Evolutionary conservation across 2,113 vertebrate species (phyloP).

Genomic region (Chascanopsetta lugubris): DNA sequence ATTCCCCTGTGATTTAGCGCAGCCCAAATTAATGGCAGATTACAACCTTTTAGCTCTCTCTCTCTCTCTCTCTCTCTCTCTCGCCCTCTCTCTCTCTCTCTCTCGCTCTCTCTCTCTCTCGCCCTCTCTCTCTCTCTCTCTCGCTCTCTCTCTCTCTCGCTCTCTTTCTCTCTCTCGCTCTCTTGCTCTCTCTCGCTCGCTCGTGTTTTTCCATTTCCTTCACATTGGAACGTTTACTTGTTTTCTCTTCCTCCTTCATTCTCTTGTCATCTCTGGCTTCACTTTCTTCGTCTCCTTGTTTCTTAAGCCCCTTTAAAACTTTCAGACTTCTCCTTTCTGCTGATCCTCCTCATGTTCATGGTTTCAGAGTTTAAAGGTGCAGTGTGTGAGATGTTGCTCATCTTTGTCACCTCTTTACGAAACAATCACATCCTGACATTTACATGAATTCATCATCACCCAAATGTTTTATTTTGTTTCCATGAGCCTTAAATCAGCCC

Average conservation of each 20-base stretch:
- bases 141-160: conserved; percentile 28
- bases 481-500: too few relatives aligned
- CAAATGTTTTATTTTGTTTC: too few relatives aligned
- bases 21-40: conserved; percentile 70
- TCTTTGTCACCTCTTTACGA: background rate
- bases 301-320: background rate
- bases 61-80: too few relatives aligned
- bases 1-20: conserved; percentile 65
- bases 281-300: background rate
- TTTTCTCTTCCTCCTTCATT: conserved; percentile 4
- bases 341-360: background rate
- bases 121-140: conserved; percentile 23
- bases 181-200: too few relatives aligned
- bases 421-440: too few relatives aligned
- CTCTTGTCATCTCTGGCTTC: conserved; percentile 6
- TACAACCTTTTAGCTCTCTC: conserved; percentile 51
- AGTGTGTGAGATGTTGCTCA: background rate
- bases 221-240: conserved; percentile 15
- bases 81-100: conserved; percentile 27
- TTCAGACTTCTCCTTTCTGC: background rate
- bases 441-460: too few relatives aligned
- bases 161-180: conserved; percentile 20
- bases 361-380: conserved; percentile 2
- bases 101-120: conserved; percentile 27
- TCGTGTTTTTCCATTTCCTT: conserved; percentile 42